Evolutionary conservation across 2,888 invertebrate genomes (phyloP).

Genomic region (Apotomis capreana): DNA sequence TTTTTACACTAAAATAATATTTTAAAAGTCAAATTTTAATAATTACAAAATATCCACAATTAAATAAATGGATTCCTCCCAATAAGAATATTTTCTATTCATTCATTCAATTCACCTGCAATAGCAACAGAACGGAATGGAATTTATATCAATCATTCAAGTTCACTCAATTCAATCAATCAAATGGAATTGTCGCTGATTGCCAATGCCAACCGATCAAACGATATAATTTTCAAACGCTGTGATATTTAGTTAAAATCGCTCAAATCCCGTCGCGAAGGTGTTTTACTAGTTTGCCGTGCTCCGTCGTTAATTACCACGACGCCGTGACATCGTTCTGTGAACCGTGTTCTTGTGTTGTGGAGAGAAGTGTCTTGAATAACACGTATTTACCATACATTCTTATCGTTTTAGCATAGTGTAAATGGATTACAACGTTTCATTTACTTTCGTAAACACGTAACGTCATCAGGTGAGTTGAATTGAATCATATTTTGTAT

Average conservation of each 20-base stretch:
- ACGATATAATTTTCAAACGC: conserved; percentile 54
- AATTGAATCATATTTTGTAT: conserved; percentile 44
- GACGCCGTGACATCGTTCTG: conserved; percentile 61
- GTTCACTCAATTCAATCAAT: conserved; percentile 62
- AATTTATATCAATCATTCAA: conserved; percentile 45
- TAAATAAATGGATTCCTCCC: neutral
- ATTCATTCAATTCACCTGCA: conserved; percentile 45
- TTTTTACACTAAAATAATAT: neutral
- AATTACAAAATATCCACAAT: neutral
- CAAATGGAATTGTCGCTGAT: conserved; percentile 60
- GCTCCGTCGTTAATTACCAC: conserved; percentile 55
- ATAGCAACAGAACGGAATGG: conserved; percentile 38
- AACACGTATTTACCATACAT: conserved; percentile 62
- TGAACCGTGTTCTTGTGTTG: conserved; percentile 53
- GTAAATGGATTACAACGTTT: conserved; percentile 57
- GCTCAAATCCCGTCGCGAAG: conserved; percentile 54
- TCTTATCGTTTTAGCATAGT: conserved; percentile 63
- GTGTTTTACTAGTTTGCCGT: conserved; percentile 52
- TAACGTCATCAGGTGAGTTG: conserved; percentile 63
- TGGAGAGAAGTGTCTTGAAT: conserved; percentile 57
- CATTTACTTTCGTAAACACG: conserved; percentile 57
- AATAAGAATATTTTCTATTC: conserved; percentile 23
- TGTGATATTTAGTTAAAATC: conserved; percentile 52
- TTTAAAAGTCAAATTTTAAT: neutral
- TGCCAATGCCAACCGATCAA: conserved; percentile 64